Evolutionary conservation across 2,888 invertebrate genomes (phyloP), one percentile per base, ranked within the genome.

Genomic region (Lithophane ornitopus): DNA sequence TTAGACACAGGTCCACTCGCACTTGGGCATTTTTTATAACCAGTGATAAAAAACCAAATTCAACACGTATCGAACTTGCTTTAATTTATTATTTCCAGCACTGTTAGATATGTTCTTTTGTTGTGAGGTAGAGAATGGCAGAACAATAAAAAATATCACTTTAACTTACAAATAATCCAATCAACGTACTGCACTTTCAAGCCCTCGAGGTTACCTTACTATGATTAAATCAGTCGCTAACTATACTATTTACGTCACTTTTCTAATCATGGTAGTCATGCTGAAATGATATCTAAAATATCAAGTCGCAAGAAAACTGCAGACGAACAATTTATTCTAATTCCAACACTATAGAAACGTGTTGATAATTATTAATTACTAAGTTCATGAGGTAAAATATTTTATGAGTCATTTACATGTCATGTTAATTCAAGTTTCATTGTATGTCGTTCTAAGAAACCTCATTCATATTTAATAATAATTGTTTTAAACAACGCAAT

Each of bases 381-480:
- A 69, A 59, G 78, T 82, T 77, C 72, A 84, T 70, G 83, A 87
- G 83, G 86, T 88, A 86, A 89, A 88, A 78, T 81, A 77, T 74
- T 67, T 66, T 28, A 73, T 88, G 88, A 85, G 56, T 89, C 88
- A 90, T 68, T 82, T 81, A 73, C 68, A 71, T 81, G 71, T 72
- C 79, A 87, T 87, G 86, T 90, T 86, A 89, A 91, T 91, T 90
- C 90, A 87, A 87, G 85, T 78, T 84, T 87, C 89, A 91, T 91
- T 92, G 91, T 90, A 84, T 88, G 86, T 85, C 90, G 90, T 94
- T 93, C 90, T 89, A 82, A 90, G 93, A 92, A 92, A 89, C 88
- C 92, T 95, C 94, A 94, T 95, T 95, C 94, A 95, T 95, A 93
- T 94, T 93, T 92, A 92, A 93, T 94, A 91, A 91, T 92, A 90